phyloP scores from a whole-genome alignment of 2,113 vertebrate species.

The Nothocercus julius region DNA sequence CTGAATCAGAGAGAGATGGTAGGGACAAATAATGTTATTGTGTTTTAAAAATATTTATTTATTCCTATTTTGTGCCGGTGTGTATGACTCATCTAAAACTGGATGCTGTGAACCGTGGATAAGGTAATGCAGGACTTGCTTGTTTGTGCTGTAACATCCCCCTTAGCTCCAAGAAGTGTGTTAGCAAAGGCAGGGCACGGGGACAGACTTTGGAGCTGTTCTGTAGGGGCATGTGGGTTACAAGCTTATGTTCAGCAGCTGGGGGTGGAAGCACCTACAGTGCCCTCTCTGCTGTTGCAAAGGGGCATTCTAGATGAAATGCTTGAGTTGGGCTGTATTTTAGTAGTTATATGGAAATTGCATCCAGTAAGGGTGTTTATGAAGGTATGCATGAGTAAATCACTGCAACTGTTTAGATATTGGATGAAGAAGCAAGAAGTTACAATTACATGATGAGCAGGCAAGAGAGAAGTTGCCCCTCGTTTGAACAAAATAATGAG shows the following conservation, averaged over 20 bases:
- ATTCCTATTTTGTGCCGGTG: not conserved
- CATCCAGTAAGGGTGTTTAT: too few relatives aligned
- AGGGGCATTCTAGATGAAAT: not conserved
- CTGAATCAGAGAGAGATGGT: not conserved
- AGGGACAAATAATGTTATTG: not conserved
- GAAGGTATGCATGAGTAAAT: not conserved
- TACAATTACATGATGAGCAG: too few relatives aligned
- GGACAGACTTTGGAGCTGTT: not conserved
- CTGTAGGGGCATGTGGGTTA: not conserved
- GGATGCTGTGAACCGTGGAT: not conserved
- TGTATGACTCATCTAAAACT: not conserved
- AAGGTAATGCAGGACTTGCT: not conserved
- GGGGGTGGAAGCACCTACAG: too few relatives aligned
- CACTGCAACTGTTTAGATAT: not conserved
- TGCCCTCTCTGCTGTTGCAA: not conserved
- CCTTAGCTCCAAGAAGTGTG: not conserved
- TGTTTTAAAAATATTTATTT: not conserved
- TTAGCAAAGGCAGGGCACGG: not conserved
- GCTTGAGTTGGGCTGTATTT: too few relatives aligned
- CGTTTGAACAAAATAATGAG: too few relatives aligned
- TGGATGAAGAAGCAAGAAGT: not conserved
- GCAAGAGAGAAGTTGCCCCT: too few relatives aligned
- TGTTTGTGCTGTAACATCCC: not conserved
- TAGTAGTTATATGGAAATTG: too few relatives aligned
- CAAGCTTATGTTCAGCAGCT: not conserved